Evolutionary conservation across 2,888 invertebrate genomes (phyloP).

Genomic region (Gortyna flavago): DNA sequence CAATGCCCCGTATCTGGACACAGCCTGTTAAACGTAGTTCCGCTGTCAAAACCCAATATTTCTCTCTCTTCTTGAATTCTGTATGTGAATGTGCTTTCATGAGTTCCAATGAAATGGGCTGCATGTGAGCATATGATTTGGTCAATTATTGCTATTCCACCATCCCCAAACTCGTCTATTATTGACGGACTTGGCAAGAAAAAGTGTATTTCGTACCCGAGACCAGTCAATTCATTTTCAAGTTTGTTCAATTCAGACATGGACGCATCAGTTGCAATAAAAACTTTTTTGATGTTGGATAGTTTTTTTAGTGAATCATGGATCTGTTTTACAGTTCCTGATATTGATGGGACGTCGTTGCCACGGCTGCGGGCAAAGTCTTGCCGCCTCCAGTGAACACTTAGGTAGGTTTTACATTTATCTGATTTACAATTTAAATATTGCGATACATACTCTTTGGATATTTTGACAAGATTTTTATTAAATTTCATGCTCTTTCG

Average conservation of each 20-base stretch:
- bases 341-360: slow-evolving; percentile 94
- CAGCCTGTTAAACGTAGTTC: slow-evolving; percentile 96
- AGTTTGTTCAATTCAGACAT: slow-evolving; percentile 88
- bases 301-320: slow-evolving; percentile 89
- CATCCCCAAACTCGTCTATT: slow-evolving; percentile 92
- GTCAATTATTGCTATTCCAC: slow-evolving; percentile 97
- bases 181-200: slow-evolving; percentile 86
- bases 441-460: slow-evolving; percentile 90
- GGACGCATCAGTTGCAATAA: slow-evolving; percentile 96
- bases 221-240: slow-evolving; percentile 79
- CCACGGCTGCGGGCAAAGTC: slow-evolving; percentile 95
- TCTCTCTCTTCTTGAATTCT: slow-evolving; percentile 99
- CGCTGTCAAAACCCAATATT: slow-evolving; percentile 95
- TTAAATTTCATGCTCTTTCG: slow-evolving; percentile 98
- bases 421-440: slow-evolving; percentile 75
- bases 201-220: slow-evolving; percentile 76
- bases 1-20: slow-evolving; percentile 92
- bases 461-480: slow-evolving; percentile 91
- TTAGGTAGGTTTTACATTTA: slow-evolving; percentile 93
- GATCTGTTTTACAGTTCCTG: slow-evolving; percentile 94
- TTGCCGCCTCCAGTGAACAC: slow-evolving; percentile 95
- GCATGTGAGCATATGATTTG: slow-evolving; percentile 98
- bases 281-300: slow-evolving; percentile 87
- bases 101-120: slow-evolving; percentile 96
- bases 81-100: slow-evolving; percentile 98